Conservation (phyloP, 2,888 invertebrate species). For the Oligia latruncula region DNA sequence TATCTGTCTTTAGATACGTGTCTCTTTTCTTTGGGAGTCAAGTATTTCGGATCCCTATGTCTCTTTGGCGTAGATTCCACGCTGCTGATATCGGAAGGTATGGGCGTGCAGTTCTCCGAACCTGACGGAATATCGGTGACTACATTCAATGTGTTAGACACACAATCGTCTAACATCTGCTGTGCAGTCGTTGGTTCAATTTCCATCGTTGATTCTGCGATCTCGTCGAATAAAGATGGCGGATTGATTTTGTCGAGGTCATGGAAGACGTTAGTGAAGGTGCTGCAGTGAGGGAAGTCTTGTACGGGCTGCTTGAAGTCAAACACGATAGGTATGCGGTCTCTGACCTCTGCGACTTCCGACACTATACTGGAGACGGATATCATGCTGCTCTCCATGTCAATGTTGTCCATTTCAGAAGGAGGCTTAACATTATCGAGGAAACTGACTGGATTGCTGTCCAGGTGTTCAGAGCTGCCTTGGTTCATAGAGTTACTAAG, state of each 20-base stretch:
- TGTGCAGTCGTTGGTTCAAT: conserved; percentile 87
- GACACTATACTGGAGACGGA: conserved; percentile 96
- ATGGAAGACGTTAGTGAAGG: conserved; percentile 86
- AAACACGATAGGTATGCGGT: conserved; percentile 87
- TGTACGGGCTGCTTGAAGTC: conserved; percentile 90
- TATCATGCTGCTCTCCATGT: conserved; percentile 95
- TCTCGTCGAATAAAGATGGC: conserved; percentile 93
- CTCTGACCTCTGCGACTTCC: conserved; percentile 92
- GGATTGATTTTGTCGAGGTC: conserved; percentile 93
- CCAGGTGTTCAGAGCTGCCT: conserved; percentile 91
- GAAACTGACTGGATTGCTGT: conserved; percentile 91
- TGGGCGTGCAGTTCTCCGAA: conserved; percentile 90
- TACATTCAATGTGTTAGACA: conserved; percentile 89
- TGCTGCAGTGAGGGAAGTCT: conserved; percentile 85
- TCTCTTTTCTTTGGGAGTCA: conserved; percentile 95
- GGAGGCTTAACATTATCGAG: conserved; percentile 96
- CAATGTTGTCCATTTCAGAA: conserved; percentile 94
- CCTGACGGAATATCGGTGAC: conserved; percentile 90
- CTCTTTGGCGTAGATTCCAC: conserved; percentile 94
- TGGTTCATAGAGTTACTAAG: conserved; percentile 90
- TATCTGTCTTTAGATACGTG: conserved; percentile 94
- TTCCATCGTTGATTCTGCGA: conserved; percentile 91
- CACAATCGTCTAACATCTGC: conserved; percentile 91
- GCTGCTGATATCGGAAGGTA: conserved; percentile 93
- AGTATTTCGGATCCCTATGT: conserved; percentile 83